Percentiles rank a stretch among this genome's conserved stretches.
These are phyloP conservation scores for Rhopalosiphum maidis DNA, from an alignment of 1,140 invertebrate genomes.

Conservation along the genomic window DNA sequence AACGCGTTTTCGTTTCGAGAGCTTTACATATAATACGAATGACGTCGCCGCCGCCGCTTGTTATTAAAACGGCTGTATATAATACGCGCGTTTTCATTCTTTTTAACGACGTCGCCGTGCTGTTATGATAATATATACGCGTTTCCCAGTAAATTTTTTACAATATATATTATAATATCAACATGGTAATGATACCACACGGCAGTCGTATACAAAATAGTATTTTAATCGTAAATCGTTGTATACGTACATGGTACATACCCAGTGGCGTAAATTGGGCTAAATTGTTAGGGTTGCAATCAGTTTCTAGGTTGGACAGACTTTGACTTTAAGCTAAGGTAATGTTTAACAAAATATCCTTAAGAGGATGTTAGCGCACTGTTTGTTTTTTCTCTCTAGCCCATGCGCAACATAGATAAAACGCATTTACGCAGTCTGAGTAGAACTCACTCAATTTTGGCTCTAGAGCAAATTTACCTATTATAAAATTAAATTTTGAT, in stretches of 20 bases:
- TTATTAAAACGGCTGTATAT: slow-evolving; percentile 21
- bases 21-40: slow-evolving; percentile 52
- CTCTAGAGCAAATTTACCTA: too few species aligned
- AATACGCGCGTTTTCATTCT: slow-evolving; percentile 5
- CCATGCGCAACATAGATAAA: too few species aligned
- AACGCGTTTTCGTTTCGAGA: slow-evolving; percentile 31
- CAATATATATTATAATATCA: not conserved
- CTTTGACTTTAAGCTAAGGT: too few species aligned
- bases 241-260: not conserved
- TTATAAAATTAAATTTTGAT: too few species aligned
- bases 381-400: too few species aligned
- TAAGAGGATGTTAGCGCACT: too few species aligned
- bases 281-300: too few species aligned
- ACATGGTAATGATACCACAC: not conserved
- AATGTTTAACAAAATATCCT: too few species aligned
- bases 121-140: not conserved
- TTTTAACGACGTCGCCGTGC: not conserved
- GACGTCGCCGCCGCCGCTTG: not conserved
- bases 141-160: not conserved
- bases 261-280: too few species aligned
- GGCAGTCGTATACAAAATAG: not conserved
- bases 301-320: too few species aligned
- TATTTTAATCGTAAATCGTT: not conserved
- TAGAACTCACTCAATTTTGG: too few species aligned
- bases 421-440: too few species aligned